Percentiles rank a stretch among this genome's conserved stretches.
Evolutionary conservation across 2,113 vertebrate genomes (phyloP).

Genomic region (Eulacestoma nigropectus): DNA sequence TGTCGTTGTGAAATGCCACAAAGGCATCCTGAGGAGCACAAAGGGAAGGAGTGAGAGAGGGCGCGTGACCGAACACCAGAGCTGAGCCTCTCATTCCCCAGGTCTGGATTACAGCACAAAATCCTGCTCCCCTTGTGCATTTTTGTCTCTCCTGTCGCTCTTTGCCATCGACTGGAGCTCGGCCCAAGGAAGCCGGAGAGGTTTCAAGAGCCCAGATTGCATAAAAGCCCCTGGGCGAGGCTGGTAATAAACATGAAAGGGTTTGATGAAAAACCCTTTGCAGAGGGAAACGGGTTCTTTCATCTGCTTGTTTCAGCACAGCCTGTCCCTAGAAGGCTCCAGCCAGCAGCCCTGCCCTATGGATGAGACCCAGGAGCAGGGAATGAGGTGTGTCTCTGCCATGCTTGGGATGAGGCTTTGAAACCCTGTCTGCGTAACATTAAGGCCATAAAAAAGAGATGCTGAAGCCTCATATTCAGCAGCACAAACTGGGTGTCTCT

Average conservation of each 20-base stretch:
- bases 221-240: not conserved
- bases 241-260: not conserved
- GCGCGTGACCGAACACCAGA: rapidly evolving
- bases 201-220: not conserved
- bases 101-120: not conserved
- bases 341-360: slow-evolving; percentile 37
- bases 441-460: not conserved
- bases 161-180: not conserved
- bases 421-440: not conserved
- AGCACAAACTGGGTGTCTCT: not conserved
- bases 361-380: not conserved
- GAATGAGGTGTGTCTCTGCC: not conserved
- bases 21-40: slow-evolving; percentile 73
- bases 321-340: slow-evolving; percentile 19
- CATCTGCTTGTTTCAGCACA: slow-evolving; percentile 14
- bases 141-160: not conserved
- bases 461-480: not conserved
- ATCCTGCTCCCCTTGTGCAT: not conserved
- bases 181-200: slow-evolving; percentile 8
- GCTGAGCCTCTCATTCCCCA: not conserved
- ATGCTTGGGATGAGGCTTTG: not conserved
- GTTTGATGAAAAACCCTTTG: not conserved
- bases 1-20: slow-evolving; percentile 72
- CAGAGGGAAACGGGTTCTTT: not conserved
- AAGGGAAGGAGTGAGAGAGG: not conserved